Percentiles rank a stretch among this genome's conserved stretches.
Evolutionary conservation across 2,888 invertebrate species (phyloP).

Genomic region (Acheta domesticus): DNA sequence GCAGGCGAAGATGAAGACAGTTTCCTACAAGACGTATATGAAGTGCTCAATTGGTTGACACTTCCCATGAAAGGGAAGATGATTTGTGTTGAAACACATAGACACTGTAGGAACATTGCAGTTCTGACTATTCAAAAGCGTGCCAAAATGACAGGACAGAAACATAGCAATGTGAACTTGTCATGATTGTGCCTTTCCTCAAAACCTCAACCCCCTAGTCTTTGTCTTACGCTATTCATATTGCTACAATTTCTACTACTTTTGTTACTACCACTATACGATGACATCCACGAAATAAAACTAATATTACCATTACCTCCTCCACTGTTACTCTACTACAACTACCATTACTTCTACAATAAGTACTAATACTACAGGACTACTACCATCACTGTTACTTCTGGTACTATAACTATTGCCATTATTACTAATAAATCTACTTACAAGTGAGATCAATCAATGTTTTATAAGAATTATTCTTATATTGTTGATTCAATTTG

Average conservation of each 20-base stretch:
- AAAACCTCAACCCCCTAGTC: slow-evolving; percentile 2
- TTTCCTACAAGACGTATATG: background rate
- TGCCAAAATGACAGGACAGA: slow-evolving; percentile 34
- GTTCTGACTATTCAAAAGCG: slow-evolving; percentile 25
- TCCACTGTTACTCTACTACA: background rate
- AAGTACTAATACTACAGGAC: too few relatives aligned
- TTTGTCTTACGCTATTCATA: background rate
- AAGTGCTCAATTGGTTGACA: slow-evolving; percentile 27
- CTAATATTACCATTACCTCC: background rate
- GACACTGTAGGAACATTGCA: background rate
- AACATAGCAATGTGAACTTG: slow-evolving; percentile 2
- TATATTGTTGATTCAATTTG: background rate
- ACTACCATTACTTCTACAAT: background rate
- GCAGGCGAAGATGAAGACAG: slow-evolving; percentile 39
- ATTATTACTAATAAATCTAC: too few relatives aligned
- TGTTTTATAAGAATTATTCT: too few relatives aligned
- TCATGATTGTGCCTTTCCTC: slow-evolving; percentile 30
- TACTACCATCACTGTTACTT: too few relatives aligned
- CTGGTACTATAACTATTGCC: too few relatives aligned
- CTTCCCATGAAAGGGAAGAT: background rate
- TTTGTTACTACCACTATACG: background rate
- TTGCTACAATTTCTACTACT: background rate
- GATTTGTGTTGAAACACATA: background rate
- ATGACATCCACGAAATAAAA: background rate
- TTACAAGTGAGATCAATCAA: too few relatives aligned